phyloP scores from a whole-genome alignment of 2,797 vertebrate genomes.

The Melanogrammus aeglefinus region DNA sequence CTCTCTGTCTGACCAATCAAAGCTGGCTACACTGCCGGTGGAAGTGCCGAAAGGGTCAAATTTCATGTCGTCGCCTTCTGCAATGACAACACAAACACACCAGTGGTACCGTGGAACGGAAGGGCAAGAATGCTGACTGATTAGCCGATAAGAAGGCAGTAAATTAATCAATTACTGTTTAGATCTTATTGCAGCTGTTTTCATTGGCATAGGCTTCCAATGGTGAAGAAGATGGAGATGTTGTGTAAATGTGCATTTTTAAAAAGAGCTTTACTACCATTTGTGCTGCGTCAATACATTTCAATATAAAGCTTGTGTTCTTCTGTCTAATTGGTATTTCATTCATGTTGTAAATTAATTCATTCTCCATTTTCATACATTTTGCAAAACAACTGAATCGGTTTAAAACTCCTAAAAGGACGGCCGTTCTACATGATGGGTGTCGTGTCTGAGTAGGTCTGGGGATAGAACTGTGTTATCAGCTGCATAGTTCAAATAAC shows the following conservation, averaged over 20 bases:
- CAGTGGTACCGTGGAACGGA: slow-evolving; percentile 58
- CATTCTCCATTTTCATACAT: background rate
- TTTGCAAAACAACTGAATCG: no score
- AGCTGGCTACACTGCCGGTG: slow-evolving; percentile 78
- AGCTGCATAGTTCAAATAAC: background rate
- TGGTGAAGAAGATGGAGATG: background rate
- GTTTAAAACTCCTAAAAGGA: no score
- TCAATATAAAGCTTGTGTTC: background rate
- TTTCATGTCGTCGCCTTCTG: slow-evolving; percentile 92
- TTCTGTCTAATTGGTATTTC: background rate
- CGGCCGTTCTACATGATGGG: background rate
- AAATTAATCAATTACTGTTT: background rate
- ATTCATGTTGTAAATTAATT: no score
- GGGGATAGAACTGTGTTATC: background rate
- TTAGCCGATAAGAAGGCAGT: slow-evolving; percentile 23
- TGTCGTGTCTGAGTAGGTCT: background rate
- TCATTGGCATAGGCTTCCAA: background rate
- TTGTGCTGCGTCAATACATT: background rate
- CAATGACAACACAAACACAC: slow-evolving; percentile 74
- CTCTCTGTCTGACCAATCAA: slow-evolving; percentile 89
- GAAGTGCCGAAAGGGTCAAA: slow-evolving; percentile 87
- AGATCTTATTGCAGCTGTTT: background rate
- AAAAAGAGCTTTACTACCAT: background rate
- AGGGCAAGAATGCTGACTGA: slow-evolving; percentile 34
- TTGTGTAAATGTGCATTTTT: background rate